Evolutionary conservation across 2,797 vertebrate genomes (phyloP).

Genomic region (Nasua narica): DNA sequence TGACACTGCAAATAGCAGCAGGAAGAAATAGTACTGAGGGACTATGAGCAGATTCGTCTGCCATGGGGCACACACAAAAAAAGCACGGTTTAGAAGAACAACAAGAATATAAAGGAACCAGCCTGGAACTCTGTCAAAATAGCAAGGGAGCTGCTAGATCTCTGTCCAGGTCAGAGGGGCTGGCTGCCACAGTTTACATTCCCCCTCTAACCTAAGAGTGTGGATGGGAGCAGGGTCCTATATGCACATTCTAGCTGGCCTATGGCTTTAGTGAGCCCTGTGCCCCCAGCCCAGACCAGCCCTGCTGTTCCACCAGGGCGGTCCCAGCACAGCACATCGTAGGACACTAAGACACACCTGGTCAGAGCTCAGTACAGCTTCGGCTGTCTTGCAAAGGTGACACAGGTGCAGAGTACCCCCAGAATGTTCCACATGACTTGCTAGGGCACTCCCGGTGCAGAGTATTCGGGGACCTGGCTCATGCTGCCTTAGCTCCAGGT

Average conservation of each 20-base stretch:
- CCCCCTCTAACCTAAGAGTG: background rate
- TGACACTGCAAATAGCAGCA: background rate
- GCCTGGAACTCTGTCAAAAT: background rate
- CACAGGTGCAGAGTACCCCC: background rate
- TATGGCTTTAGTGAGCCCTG: background rate
- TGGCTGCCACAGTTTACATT: background rate
- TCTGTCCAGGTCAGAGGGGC: background rate
- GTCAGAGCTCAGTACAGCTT: background rate
- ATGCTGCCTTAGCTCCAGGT: background rate
- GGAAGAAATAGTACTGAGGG: background rate
- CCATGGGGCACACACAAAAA: background rate
- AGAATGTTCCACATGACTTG: background rate
- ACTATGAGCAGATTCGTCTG: background rate
- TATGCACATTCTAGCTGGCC: background rate
- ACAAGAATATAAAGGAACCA: background rate
- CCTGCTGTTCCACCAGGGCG: background rate
- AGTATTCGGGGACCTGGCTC: background rate
- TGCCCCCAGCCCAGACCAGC: background rate
- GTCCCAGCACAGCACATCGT: background rate
- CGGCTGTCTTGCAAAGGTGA: background rate
- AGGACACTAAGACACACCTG: background rate
- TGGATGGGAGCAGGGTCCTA: background rate
- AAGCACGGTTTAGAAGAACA: background rate
- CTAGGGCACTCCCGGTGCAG: background rate
- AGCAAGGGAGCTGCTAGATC: background rate